Evolutionary conservation across 1,140 invertebrate species (phyloP).

Genomic region (Cherax quadricarinatus): DNA sequence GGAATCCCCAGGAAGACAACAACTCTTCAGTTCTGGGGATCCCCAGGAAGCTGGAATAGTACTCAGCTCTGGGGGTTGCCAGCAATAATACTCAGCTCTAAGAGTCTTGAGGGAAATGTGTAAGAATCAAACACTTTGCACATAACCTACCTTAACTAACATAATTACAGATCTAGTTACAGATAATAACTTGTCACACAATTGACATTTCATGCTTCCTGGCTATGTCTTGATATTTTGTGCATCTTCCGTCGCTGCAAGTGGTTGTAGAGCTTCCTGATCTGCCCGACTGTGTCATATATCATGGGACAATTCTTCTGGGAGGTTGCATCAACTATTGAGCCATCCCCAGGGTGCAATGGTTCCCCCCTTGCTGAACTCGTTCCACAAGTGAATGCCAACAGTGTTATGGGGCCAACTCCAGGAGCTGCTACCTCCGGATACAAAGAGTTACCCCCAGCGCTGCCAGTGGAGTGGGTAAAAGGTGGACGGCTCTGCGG

Average conservation of each 20-base stretch:
- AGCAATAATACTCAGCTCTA: no score
- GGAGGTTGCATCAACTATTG: constrained; percentile 1
- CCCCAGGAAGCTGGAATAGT: no score
- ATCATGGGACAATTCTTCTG: constrained; percentile 30
- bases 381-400: constrained; percentile 43
- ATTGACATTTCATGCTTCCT: background rate
- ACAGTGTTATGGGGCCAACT: constrained; percentile 22
- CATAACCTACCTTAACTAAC: no score
- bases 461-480: constrained; percentile 47
- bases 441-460: constrained; percentile 23
- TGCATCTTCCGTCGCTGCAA: constrained; percentile 21
- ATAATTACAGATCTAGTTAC: no score
- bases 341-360: constrained; percentile 26
- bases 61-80: no score
- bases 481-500: constrained; percentile 25
- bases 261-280: constrained; percentile 27
- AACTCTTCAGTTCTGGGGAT: no score
- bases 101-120: no score
- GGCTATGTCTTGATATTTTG: background rate
- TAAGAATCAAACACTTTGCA: no score
- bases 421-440: constrained; percentile 22
- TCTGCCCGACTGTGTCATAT: constrained; percentile 24
- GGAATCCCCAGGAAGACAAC: no score
- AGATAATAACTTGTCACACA: no score
- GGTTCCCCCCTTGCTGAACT: constrained; percentile 31